Conservation (phyloP, 2,797 vertebrate genomes). For the Eutrigla gurnardus region DNA sequence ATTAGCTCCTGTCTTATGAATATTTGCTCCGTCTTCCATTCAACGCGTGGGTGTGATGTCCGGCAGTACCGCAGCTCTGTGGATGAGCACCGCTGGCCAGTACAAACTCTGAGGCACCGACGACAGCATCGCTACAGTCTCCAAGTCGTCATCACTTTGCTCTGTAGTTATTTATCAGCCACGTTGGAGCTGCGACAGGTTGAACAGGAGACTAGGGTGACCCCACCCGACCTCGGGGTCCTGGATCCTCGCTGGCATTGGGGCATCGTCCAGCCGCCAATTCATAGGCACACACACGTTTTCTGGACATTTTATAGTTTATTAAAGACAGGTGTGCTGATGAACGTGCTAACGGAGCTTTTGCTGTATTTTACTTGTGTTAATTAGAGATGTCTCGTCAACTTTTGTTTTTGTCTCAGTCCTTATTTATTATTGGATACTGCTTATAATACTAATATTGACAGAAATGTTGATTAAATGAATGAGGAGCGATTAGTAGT, state of each 20-base stretch:
- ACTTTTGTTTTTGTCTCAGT: background rate
- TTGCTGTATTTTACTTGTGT: background rate
- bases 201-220: background rate
- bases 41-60: background rate
- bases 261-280: background rate
- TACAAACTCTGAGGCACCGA: background rate
- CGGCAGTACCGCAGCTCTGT: background rate
- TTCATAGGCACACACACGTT: background rate
- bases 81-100: background rate
- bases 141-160: background rate
- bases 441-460: too few relatives aligned
- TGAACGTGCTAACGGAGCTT: background rate
- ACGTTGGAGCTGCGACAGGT: background rate
- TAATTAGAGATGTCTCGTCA: background rate
- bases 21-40: background rate
- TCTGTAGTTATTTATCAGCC: conserved; percentile 8
- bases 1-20: background rate
- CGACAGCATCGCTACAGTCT: background rate
- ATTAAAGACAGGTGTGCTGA: background rate
- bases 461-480: background rate
- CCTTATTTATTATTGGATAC: background rate
- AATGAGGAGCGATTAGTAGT: background rate
- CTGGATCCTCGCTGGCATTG: too few relatives aligned
- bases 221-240: too few relatives aligned
- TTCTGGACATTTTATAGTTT: background rate